phyloP scores from a whole-genome alignment of 2,888 invertebrate species.

The Morpho achilles region DNA sequence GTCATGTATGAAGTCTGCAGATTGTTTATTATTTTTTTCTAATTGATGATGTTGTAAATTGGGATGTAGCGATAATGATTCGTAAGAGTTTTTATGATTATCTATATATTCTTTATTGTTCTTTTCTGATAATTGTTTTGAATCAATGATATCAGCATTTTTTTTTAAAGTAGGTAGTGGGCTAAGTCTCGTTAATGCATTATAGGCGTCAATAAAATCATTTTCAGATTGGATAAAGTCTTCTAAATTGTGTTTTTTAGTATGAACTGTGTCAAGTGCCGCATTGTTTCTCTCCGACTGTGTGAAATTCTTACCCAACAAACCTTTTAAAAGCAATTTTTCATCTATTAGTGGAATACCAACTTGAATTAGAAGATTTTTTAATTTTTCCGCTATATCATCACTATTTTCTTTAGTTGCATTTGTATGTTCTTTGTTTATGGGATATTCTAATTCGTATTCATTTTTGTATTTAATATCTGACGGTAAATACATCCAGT shows the following conservation, averaged over 20 bases:
- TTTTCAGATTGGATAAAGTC: slow-evolving; percentile 67
- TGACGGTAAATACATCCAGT: slow-evolving; percentile 68
- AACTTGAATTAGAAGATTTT: slow-evolving; percentile 51
- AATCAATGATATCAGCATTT: slow-evolving; percentile 12
- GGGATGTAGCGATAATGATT: neutral
- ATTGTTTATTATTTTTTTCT: neutral
- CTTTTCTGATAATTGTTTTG: slow-evolving; percentile 5
- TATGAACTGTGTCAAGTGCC: slow-evolving; percentile 21
- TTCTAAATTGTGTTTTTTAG: slow-evolving; percentile 37
- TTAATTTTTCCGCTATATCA: slow-evolving; percentile 53
- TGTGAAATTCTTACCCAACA: slow-evolving; percentile 34
- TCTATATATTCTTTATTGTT: neutral
- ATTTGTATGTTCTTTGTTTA: slow-evolving; percentile 25
- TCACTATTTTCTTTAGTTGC: slow-evolving; percentile 30
- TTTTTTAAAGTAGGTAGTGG: slow-evolving; percentile 55
- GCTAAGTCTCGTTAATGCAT: slow-evolving; percentile 62
- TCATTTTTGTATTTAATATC: slow-evolving; percentile 31
- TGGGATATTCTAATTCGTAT: slow-evolving; percentile 24
- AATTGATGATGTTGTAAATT: neutral
- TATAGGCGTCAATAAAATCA: slow-evolving; percentile 72
- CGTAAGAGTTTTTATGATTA: neutral
- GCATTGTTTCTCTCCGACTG: slow-evolving; percentile 29
- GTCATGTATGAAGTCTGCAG: no score
- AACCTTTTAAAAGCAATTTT: slow-evolving; percentile 50
- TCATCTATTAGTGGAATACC: slow-evolving; percentile 54